phyloP scores from a whole-genome alignment of 2,888 invertebrate genomes.

The Hirtodrosophila cameraria region DNA sequence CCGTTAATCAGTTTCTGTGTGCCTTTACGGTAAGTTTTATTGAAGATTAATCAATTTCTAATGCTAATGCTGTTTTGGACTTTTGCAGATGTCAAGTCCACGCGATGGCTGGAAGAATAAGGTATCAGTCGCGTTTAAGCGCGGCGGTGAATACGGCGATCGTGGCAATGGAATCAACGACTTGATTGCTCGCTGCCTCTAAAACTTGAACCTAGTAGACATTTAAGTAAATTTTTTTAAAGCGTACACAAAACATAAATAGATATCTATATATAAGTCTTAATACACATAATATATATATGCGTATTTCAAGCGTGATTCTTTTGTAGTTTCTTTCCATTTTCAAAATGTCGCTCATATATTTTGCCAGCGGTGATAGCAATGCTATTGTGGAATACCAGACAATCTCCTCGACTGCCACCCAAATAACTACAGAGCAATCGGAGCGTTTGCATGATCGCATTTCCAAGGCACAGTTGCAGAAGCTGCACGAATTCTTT shows the following conservation, averaged over 20 bases:
- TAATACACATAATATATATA: constrained; percentile 32
- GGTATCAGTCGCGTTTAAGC: constrained; percentile 80
- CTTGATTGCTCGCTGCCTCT: constrained; percentile 81
- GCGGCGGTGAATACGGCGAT: constrained; percentile 84
- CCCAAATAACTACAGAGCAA: constrained; percentile 51
- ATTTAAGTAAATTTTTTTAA: constrained; percentile 39
- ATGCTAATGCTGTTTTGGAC: background rate
- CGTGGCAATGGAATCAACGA: constrained; percentile 82
- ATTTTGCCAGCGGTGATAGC: constrained; percentile 45
- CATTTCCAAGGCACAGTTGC: constrained; percentile 75
- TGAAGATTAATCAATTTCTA: background rate
- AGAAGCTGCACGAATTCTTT: constrained; percentile 69
- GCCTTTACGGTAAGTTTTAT: constrained; percentile 82
- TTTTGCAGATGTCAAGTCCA: constrained; percentile 81
- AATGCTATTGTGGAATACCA: constrained; percentile 65
- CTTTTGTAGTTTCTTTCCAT: background rate
- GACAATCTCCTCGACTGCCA: constrained; percentile 69
- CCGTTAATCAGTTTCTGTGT: constrained; percentile 78
- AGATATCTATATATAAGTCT: constrained; percentile 31
- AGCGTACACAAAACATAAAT: constrained; percentile 31
- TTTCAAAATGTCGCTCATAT: constrained; percentile 42
- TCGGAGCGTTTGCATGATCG: constrained; percentile 80
- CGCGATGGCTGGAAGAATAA: constrained; percentile 83
- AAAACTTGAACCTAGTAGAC: constrained; percentile 59
- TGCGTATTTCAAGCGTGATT: constrained; percentile 10